Percentiles rank a stretch among this genome's conserved stretches.
phyloP scores from a whole-genome alignment of 2,888 invertebrate genomes.

The Chrysolina americana region DNA sequence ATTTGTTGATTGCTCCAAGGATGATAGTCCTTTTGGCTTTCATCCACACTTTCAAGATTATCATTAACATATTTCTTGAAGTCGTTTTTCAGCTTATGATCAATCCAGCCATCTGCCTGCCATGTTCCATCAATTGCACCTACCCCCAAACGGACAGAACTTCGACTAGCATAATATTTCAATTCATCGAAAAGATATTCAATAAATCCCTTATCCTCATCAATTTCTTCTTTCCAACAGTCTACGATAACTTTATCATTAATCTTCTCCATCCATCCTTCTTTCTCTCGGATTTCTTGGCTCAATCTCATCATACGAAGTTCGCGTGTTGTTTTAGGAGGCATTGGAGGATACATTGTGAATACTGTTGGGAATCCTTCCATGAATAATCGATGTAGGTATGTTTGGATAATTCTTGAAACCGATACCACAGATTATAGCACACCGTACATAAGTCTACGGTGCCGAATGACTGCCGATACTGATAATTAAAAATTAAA shows the following conservation, averaged over 20 bases:
- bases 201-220: not conserved
- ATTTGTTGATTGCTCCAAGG: constrained; percentile 2
- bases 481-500: too few relatives aligned
- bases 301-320: constrained; percentile 3
- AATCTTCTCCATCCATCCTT: not conserved
- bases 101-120: not conserved
- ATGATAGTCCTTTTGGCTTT: constrained; percentile 8
- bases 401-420: too few relatives aligned
- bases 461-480: too few relatives aligned
- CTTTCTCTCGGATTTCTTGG: not conserved
- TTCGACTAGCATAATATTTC: not conserved
- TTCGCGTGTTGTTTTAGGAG: not conserved
- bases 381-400: not conserved
- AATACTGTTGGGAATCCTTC: not conserved
- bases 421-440: too few relatives aligned
- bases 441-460: too few relatives aligned
- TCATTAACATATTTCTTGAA: not conserved
- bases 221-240: not conserved
- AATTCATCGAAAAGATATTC: constrained; percentile 3
- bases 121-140: constrained; percentile 12
- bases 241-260: not conserved
- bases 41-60: not conserved
- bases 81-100: not conserved
- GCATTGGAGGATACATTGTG: not conserved
- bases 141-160: not conserved